Base-by-base conservation (phyloP, 2,888 invertebrate genomes). In the Nomada ferruginata region DNA sequence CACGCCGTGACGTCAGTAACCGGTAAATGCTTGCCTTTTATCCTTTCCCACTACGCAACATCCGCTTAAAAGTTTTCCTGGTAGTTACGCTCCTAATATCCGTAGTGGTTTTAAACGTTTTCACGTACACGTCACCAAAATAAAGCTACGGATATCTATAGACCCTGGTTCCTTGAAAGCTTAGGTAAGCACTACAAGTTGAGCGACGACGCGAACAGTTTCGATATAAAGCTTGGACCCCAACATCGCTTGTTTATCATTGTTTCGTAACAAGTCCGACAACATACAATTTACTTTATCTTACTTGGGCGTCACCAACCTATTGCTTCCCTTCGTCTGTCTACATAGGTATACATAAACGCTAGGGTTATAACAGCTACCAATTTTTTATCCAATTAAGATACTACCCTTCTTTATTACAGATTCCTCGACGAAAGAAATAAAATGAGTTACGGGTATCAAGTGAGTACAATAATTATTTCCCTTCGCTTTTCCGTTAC, bases 391-490 rank as follows among this genome's bases (percentile, higher is more conserved):
- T n/a, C 50, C 52, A 36, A 57, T 11, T 26, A 20, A 10, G 2
- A 3, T 13, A 23, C 13, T 23, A 0, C 18, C 63, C 53, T 60
- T 23, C 44, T 26, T 59, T 13, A 50, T 86, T 68, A 26, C 76
- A 75, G 60, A 50, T 61, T 47, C 42, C 66, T n/a, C 9, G 0
- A 9, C 15, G n/a, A 36, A 52, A 18, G 63, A 60, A n/a, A 23
- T 83, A 91, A 87, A 50, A 93, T 93, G 93, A 93, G 92, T 88
- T 93, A 93, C 91, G 93, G 92, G 68, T 93, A 93, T 73, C 92
- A 92, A 89, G 93, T 93, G 73, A 91, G 87, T 89, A 85, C 7
- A 61, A 5, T 55, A 73, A 26, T 5, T 70, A n/a, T n/a, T 26
- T 42, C 7, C 9, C 7, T 36, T 36, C 36, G 36, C 47, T 3